These are phyloP conservation scores for Leptopilina syphax DNA, from an alignment of 2,888 invertebrate genomes.

Conservation along the genomic window DNA sequence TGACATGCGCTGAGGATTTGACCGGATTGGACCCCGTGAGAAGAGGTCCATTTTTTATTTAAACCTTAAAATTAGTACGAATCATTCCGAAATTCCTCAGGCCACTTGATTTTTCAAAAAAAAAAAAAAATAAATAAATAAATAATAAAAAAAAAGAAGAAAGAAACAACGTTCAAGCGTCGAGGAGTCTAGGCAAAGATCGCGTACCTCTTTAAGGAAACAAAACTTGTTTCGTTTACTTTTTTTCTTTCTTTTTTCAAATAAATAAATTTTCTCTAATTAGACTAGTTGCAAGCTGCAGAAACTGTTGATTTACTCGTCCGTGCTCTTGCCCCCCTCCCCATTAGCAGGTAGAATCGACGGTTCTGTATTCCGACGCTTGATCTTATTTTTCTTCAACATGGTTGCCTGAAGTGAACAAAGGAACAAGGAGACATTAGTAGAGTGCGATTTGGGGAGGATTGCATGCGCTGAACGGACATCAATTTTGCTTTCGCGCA, in stretches of 20 bases:
- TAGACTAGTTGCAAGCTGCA: conserved; percentile 69
- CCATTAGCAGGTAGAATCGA: conserved; percentile 85
- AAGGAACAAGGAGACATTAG: conserved; percentile 75
- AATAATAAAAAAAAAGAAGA: too few species aligned
- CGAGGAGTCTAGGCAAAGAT: conserved; percentile 66
- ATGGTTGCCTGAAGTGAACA: conserved; percentile 93
- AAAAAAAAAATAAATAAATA: too few species aligned
- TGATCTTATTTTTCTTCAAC: conserved; percentile 99
- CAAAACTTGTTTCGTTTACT: conserved; percentile 20
- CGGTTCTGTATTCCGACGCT: conserved; percentile 92
- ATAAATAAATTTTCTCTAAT: conserved; percentile 48
- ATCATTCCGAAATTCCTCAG: conserved; percentile 67
- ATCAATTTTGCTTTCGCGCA: conserved; percentile 54
- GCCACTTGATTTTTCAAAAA: not conserved
- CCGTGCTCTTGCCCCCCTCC: conserved; percentile 83
- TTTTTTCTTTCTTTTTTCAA: too few species aligned
- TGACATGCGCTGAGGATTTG: conserved; percentile 56
- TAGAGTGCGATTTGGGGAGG: conserved; percentile 71
- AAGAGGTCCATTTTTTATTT: conserved; percentile 48
- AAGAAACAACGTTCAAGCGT: conserved; percentile 44
- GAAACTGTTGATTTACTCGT: conserved; percentile 78
- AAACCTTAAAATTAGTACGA: conserved; percentile 55
- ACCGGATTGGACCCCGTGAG: conserved; percentile 54
- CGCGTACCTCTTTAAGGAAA: conserved; percentile 54
- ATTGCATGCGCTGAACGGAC: conserved; percentile 71